These are phyloP conservation scores for Peromyscus eremicus DNA, from an alignment of 2,797 vertebrate species.

Conservation along the genomic window DNA sequence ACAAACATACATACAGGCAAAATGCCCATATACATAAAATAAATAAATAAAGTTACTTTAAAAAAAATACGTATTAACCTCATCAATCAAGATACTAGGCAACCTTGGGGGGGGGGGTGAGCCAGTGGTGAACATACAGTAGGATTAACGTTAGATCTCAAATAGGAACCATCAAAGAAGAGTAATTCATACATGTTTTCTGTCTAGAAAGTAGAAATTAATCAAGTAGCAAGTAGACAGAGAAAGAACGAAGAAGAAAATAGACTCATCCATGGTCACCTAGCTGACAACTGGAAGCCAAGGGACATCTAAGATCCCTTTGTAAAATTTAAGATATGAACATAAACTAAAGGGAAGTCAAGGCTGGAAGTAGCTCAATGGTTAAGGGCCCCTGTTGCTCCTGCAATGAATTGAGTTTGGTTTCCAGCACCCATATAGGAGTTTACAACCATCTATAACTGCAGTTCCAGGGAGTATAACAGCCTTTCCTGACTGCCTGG, in stretches of 20 bases:
- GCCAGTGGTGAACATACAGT: neutral
- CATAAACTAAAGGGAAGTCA: neutral
- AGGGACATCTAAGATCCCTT: neutral
- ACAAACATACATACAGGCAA: neutral
- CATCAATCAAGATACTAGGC: neutral
- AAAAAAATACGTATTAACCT: neutral
- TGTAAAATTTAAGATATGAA: neutral
- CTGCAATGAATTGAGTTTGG: neutral
- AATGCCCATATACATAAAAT: neutral
- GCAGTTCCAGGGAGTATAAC: neutral
- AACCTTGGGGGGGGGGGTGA: neutral
- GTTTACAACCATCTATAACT: neutral
- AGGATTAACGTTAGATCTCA: neutral
- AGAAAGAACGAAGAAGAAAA: constrained; percentile 19
- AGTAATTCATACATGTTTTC: neutral
- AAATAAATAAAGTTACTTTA: neutral
- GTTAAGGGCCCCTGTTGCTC: neutral
- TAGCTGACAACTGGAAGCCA: neutral
- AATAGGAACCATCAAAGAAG: neutral
- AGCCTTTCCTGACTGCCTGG: neutral
- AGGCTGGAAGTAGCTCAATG: neutral
- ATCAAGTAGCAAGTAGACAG: neutral
- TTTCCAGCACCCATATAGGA: neutral
- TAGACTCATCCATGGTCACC: neutral
- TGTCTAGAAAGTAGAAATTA: neutral